Conservation (phyloP, 2,888 invertebrate genomes). For the Drosophila austrosaltans region DNA sequence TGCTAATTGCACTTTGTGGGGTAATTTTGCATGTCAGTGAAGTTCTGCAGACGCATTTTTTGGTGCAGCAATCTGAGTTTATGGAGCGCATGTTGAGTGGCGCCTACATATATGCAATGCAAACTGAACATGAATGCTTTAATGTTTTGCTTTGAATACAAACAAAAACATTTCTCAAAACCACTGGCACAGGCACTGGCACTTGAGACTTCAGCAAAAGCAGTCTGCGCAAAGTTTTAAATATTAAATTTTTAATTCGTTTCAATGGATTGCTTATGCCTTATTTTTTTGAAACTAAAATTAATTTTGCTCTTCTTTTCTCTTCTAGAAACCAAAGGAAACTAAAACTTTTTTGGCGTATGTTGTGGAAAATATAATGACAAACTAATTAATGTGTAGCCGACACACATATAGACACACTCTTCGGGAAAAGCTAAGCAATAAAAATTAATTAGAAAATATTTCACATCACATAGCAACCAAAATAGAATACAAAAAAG, state of each 20-base stretch:
- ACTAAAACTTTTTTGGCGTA: neutral
- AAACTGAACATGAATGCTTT: slow-evolving; percentile 37
- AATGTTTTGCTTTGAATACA: slow-evolving; percentile 48
- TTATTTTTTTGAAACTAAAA: neutral
- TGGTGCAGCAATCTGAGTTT: slow-evolving; percentile 30
- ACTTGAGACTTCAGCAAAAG: slow-evolving; percentile 36
- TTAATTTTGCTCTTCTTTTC: neutral
- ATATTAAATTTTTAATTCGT: slow-evolving; percentile 19
- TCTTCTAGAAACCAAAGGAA: neutral
- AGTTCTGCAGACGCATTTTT: slow-evolving; percentile 53
- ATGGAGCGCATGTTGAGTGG: slow-evolving; percentile 28
- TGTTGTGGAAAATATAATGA: neutral
- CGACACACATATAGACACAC: slow-evolving; percentile 24
- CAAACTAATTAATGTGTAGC: slow-evolving; percentile 25
- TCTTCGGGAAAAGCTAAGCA: slow-evolving; percentile 29
- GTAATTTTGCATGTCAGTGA: slow-evolving; percentile 69
- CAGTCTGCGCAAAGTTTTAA: slow-evolving; percentile 16
- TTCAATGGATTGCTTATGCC: no score
- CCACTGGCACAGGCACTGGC: slow-evolving; percentile 21
- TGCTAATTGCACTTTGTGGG: slow-evolving; percentile 71
- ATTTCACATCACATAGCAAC: slow-evolving; percentile 45
- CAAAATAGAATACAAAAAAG: slow-evolving; percentile 13
- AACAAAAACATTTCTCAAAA: slow-evolving; percentile 23
- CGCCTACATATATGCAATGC: slow-evolving; percentile 16
- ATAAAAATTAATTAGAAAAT: slow-evolving; percentile 66